These are phyloP conservation scores for Catamblyrhynchus diadema DNA, from an alignment of 2,797 vertebrate species.

Conservation along the genomic window DNA sequence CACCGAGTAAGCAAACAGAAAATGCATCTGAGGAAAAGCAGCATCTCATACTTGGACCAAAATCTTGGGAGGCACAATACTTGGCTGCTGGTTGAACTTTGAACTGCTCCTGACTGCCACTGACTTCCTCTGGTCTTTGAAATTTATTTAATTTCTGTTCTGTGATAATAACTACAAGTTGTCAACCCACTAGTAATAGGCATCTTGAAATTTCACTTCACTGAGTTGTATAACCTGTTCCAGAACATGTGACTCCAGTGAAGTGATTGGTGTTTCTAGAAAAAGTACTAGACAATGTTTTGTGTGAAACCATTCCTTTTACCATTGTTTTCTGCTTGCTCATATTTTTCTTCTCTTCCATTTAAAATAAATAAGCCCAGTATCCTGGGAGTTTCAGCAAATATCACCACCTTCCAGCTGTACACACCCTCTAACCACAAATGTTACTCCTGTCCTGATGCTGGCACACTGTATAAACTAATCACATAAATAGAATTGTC, in stretches of 20 bases:
- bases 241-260: neutral
- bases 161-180: neutral
- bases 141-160: neutral
- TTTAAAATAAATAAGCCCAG: neutral
- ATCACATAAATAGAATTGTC: neutral
- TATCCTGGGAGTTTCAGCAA: neutral
- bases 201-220: neutral
- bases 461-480: neutral
- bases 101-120: neutral
- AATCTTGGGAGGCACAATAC: neutral
- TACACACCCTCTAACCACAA: neutral
- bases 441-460: neutral
- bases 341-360: neutral
- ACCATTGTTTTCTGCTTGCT: neutral
- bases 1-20: neutral
- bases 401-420: neutral
- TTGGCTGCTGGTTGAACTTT: neutral
- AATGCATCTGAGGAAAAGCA: neutral
- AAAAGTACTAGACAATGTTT: neutral
- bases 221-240: neutral
- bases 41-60: neutral
- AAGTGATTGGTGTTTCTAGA: neutral
- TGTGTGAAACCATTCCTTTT: neutral
- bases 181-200: neutral
- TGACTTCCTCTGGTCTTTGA: neutral